A percentile compares a stretch with the other conserved stretches of the same genome.
phyloP scores from a whole-genome alignment of 1,140 invertebrate genomes.

The Streblospio benedicti region DNA sequence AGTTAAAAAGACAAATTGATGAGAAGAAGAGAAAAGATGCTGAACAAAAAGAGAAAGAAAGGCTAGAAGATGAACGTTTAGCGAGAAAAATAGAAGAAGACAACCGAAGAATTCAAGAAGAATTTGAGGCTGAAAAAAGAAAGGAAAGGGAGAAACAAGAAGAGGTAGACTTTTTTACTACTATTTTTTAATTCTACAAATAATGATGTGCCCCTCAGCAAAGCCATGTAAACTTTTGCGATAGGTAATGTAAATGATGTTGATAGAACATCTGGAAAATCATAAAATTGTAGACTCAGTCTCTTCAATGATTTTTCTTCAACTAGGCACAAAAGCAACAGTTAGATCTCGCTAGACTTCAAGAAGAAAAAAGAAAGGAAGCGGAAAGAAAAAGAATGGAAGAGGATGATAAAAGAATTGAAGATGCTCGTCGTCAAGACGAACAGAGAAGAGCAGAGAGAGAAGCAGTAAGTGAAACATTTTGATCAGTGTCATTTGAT shows the following conservation, averaged over 20 bases:
- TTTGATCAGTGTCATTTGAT: background rate
- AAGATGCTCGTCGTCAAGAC: slow-evolving; percentile 12
- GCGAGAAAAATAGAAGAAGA: slow-evolving; percentile 37
- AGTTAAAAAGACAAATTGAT: slow-evolving; percentile 41
- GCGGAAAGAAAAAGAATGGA: slow-evolving; percentile 37
- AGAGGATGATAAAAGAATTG: slow-evolving; percentile 24
- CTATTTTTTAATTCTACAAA: background rate
- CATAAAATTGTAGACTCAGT: background rate
- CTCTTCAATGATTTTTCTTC: too few species aligned
- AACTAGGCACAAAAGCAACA: slow-evolving; percentile 35
- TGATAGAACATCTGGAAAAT: too few species aligned
- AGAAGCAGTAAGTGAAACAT: background rate
- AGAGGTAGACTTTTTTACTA: slow-evolving; percentile 34
- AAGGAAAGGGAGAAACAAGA: slow-evolving; percentile 39
- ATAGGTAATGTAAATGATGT: too few species aligned
- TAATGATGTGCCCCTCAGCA: background rate
- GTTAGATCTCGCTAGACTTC: slow-evolving; percentile 29
- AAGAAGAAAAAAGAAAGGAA: slow-evolving; percentile 16
- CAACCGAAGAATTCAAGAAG: slow-evolving; percentile 32
- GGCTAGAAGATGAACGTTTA: slow-evolving; percentile 37
- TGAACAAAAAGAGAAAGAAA: slow-evolving; percentile 25
- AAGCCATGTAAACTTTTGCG: too few species aligned
- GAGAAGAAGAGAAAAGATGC: slow-evolving; percentile 31
- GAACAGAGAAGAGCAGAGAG: slow-evolving; percentile 14
- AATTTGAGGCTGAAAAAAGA: slow-evolving; percentile 26